Evolutionary conservation across 1,140 invertebrate species (phyloP).

Genomic region (Scaptodrosophila lebanonensis): DNA sequence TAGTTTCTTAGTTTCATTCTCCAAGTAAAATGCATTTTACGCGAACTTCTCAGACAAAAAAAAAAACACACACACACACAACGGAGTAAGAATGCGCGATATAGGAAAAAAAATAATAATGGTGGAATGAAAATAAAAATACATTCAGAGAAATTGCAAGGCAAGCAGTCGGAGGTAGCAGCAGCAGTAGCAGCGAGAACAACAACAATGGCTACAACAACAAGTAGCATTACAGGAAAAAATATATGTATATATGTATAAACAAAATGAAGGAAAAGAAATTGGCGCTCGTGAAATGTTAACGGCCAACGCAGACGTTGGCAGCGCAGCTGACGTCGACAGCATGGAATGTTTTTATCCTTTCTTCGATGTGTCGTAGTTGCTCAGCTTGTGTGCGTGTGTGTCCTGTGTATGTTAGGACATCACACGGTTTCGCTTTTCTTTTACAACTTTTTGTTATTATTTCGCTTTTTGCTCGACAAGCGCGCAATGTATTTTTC

Average conservation of each 20-base stretch:
- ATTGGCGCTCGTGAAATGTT: slow-evolving; percentile 71
- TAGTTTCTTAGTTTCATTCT: too few species aligned
- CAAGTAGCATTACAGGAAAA: slow-evolving; percentile 10
- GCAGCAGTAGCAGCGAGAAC: slow-evolving; percentile 22
- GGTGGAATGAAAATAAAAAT: slow-evolving; percentile 32
- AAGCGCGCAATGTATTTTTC: slow-evolving; percentile 69
- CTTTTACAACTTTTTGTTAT: slow-evolving; percentile 75
- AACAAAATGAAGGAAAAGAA: slow-evolving; percentile 70
- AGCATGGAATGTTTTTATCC: slow-evolving; percentile 63
- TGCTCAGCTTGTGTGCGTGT: slow-evolving; percentile 13
- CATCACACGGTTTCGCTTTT: slow-evolving; percentile 74
- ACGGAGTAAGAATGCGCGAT: slow-evolving; percentile 4
- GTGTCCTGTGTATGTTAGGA: slow-evolving; percentile 49
- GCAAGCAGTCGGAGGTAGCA: neutral
- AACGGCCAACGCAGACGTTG: slow-evolving; percentile 35
- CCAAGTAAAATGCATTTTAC: too few species aligned
- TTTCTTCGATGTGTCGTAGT: slow-evolving; percentile 68
- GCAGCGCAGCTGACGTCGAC: slow-evolving; percentile 24
- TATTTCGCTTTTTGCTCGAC: slow-evolving; percentile 71
- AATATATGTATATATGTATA: slow-evolving; percentile 54
- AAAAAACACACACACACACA: slow-evolving; percentile 12
- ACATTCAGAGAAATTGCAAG: slow-evolving; percentile 35
- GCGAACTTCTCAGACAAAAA: too few species aligned
- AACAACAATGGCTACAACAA: slow-evolving; percentile 16
- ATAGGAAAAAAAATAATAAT: slow-evolving; percentile 22